Evolutionary conservation across 2,797 vertebrate genomes (phyloP), one percentile per base, ranked within the genome.

Genomic region (Chiroxiphia lanceolata): DNA sequence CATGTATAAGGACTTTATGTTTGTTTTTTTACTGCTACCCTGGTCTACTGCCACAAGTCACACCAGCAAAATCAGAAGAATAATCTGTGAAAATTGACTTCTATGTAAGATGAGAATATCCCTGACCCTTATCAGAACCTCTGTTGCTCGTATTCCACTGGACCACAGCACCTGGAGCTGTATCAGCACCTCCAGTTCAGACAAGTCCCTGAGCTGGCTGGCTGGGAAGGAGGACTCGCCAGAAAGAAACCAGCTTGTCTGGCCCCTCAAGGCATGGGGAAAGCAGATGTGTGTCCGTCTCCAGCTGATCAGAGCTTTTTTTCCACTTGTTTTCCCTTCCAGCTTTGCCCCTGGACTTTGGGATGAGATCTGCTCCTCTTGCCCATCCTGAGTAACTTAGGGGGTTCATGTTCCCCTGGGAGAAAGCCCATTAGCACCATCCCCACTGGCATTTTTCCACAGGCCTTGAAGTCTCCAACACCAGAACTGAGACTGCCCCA

Each of bases 351-450:
- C 54, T 56, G 64, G 60, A 16, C 17, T 80, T 68, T 42, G 48
- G 64, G 27, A 65, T 87, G 23, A 47, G 48, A 63, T 53, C 51
- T 9, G 5, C 1, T 15, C 21, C n/a, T 53, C 74, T 42, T 70
- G 48, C 13, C 31, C 38, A 11, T 57, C 53, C 42, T 36, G n/a
- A 53, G 9, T 3, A 13, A 0, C 31, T 59, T 27, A n/a, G 22
- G 38, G n/a, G 44, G 47, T 51, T 74, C 47, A 6, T 26, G 15
- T 15, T 10, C 36, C 20, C 12, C 44, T 1, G 0, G 0, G 11
- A 61, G 56, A 60, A 87, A 50, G 14, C 25, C 18, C 26, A 14
- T 18, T 3, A 45, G 27, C 38, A 53, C 22, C 36, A 38, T 77
- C 69, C 44, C 36, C 15, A 16, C 6, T 23, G 54, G 27, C 10